Conservation (phyloP, 2,797 vertebrate species). For the Smutsia temminckii region DNA sequence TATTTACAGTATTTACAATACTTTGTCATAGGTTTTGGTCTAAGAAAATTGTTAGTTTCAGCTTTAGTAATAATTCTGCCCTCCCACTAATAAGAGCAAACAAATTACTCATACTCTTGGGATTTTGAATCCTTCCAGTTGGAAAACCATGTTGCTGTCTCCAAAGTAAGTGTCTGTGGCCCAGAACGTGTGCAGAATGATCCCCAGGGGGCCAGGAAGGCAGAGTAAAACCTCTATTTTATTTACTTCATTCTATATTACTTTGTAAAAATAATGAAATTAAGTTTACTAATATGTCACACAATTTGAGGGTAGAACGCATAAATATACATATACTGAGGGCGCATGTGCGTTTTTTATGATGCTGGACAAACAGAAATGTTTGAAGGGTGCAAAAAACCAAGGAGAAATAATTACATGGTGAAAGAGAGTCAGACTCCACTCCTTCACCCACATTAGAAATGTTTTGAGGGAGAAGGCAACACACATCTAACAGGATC, state of each 20-base stretch:
- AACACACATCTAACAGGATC: not conserved
- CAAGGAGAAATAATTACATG: not conserved
- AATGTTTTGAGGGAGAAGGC: not conserved
- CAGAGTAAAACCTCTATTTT: not conserved
- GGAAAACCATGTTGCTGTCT: not conserved
- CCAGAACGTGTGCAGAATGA: not conserved
- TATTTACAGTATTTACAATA: constrained; percentile 32
- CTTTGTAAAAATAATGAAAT: not conserved
- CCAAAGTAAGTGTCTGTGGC: not conserved
- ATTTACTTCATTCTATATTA: not conserved
- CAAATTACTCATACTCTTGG: not conserved
- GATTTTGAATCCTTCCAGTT: not conserved
- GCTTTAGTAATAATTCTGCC: not conserved
- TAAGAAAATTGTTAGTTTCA: not conserved
- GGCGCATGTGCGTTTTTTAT: not conserved
- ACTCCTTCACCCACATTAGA: not conserved
- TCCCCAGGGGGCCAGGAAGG: not conserved
- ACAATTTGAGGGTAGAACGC: not conserved
- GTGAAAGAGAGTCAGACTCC: not conserved
- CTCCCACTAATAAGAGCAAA: not conserved
- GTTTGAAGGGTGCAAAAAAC: not conserved
- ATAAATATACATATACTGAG: not conserved
- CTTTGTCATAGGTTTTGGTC: not conserved
- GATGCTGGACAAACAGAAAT: not conserved
- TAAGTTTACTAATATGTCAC: not conserved